Evolutionary conservation across 1,140 invertebrate genomes (phyloP), one percentile per base, ranked within the genome.

Genomic region (Halictus rubicundus): DNA sequence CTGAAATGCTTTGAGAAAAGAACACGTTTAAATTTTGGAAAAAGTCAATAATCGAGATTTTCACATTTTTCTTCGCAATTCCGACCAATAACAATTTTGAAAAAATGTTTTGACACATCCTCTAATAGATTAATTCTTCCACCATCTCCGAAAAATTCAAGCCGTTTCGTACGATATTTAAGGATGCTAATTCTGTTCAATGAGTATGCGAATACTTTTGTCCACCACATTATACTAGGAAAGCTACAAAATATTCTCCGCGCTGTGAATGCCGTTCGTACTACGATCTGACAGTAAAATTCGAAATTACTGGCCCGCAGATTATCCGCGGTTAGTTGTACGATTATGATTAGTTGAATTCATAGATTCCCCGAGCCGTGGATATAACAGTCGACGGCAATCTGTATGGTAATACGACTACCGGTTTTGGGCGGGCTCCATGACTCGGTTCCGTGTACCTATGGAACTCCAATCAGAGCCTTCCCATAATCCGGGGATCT

Each of bases 391-490:
- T 85, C 74, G 83, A 71, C 84, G 84, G 81, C 87, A 91, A 91
- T 91, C 87, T 90, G 87, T 90, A 91, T 91, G 89, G 88, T 91
- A 91, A 91, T 91, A 85, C 78, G 84, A 82, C 84, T 85, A 86
- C 88, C 84, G 84, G 89, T 89, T 91, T 88, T 86, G 82, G 82
- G 83, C 85, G 81, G 89, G 85, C 68, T 89, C 77, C 82, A 82
- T 60, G 80, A 65, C 64, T 71, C 52, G 49, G 68, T 70, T 49
- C 66, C 78, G 64, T 85, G 83, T 85, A 85, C 78, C 82, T 68
- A 66, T 63, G 82, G 68, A 75, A 84, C 82, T 84, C 78, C 82
- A 85, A 85, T 85, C 83, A 84, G 71, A 61, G 68, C 73, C 82
- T 73, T 73, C 73, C 74, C 83, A 81, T 84, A 84, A 85, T 84